Evolutionary conservation across 2,888 invertebrate species (phyloP).

Genomic region (Mythimna lalbum): DNA sequence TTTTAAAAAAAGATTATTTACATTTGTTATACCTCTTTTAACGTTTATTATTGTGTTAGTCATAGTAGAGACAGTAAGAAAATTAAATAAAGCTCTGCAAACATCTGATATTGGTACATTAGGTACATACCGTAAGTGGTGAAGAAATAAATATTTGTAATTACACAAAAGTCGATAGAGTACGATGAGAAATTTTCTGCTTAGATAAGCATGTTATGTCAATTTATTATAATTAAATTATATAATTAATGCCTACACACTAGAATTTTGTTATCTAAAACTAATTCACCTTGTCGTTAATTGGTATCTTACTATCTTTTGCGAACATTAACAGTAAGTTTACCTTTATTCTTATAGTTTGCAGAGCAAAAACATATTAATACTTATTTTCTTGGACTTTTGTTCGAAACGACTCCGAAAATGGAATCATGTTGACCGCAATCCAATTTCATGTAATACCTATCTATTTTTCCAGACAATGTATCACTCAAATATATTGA

Average conservation of each 20-base stretch:
- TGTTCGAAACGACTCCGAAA: constrained; percentile 18
- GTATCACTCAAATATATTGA: constrained; percentile 57
- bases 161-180: neutral
- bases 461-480: constrained; percentile 52
- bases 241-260: neutral
- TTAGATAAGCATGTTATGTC: neutral
- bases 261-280: neutral
- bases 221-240: neutral
- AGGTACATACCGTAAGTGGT: neutral
- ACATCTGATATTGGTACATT: no score
- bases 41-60: neutral
- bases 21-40: neutral
- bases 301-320: neutral
- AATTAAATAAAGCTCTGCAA: neutral
- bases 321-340: neutral
- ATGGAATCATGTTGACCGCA: constrained; percentile 52
- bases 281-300: neutral
- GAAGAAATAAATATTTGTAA: constrained; percentile 8
- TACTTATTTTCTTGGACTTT: constrained; percentile 20
- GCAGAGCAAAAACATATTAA: constrained; percentile 12
- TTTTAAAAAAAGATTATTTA: neutral
- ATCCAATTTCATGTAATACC: constrained; percentile 53
- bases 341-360: neutral
- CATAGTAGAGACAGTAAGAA: neutral
- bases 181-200: constrained; percentile 16